Evolutionary conservation across 2,888 invertebrate genomes (phyloP).

Genomic region (Drosophila eohydei): DNA sequence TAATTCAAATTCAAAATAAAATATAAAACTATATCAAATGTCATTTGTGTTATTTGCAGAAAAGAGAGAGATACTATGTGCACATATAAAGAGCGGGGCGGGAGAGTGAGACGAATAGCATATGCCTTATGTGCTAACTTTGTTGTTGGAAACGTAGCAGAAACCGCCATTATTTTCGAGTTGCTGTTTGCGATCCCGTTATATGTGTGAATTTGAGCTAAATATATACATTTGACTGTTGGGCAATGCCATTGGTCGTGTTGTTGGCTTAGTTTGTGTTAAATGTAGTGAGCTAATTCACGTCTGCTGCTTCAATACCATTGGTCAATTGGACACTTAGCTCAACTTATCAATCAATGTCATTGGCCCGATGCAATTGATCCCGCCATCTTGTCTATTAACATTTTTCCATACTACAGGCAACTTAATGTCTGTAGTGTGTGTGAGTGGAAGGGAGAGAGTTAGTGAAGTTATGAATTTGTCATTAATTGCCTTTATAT

Average conservation of each 20-base stretch:
- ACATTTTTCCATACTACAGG: no score
- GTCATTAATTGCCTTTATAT: no score
- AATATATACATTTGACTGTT: no score
- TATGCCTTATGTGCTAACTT: not conserved
- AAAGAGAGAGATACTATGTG: no score
- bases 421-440: not conserved
- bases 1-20: slow-evolving; percentile 78
- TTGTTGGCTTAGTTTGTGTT: not conserved
- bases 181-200: not conserved
- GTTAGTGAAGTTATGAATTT: not conserved
- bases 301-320: no score
- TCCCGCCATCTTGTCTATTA: no score
- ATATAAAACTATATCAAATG: slow-evolving; percentile 42
- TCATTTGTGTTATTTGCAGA: not conserved
- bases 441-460: not conserved
- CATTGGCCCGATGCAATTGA: no score
- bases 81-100: not conserved
- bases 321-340: no score
- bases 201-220: not conserved
- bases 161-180: not conserved
- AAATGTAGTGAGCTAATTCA: not conserved
- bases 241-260: not conserved
- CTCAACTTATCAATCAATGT: no score
- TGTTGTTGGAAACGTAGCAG: not conserved
- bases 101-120: not conserved